Conservation (phyloP, 2,113 vertebrate genomes). For the Pterophyllum scalare region DNA sequence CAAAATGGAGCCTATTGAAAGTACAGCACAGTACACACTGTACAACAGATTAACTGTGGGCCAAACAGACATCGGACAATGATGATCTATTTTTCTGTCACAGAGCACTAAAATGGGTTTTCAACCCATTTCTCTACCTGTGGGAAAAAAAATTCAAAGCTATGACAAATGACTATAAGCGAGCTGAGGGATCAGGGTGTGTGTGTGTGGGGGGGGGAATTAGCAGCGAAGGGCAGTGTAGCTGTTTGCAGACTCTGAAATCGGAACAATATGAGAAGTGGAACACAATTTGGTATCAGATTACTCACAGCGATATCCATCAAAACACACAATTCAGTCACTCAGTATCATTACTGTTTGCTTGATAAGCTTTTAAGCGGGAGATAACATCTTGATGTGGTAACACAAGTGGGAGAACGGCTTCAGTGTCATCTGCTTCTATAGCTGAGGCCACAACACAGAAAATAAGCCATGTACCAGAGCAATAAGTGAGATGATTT, state of each 20-base stretch:
- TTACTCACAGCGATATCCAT: constrained; percentile 78
- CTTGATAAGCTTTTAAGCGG: constrained; percentile 75
- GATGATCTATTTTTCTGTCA: constrained; percentile 73
- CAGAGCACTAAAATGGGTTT: constrained; percentile 70
- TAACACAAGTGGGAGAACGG: constrained; percentile 58
- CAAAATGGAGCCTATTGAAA: constrained; percentile 31
- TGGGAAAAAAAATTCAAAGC: constrained; percentile 69
- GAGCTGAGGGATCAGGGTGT: constrained; percentile 31
- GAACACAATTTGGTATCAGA: constrained; percentile 75
- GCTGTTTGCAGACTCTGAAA: constrained; percentile 71
- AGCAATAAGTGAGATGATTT: constrained; percentile 43
- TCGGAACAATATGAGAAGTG: constrained; percentile 70
- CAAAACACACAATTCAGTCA: constrained; percentile 77
- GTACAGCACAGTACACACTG: constrained; percentile 40
- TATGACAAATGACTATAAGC: constrained; percentile 70
- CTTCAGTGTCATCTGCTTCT: constrained; percentile 56
- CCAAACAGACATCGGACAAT: constrained; percentile 63
- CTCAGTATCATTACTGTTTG: constrained; percentile 72
- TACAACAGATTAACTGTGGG: constrained; percentile 58
- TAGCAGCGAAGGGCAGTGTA: constrained; percentile 29
- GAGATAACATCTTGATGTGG: constrained; percentile 74
- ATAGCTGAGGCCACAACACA: constrained; percentile 42
- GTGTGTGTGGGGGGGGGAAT: constrained; percentile 1
- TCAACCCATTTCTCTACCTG: constrained; percentile 64
- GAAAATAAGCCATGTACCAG: constrained; percentile 25